Percentiles rank a stretch among this genome's conserved stretches.
These are phyloP conservation scores for Cottus gobio DNA, from an alignment of 2,113 vertebrate species.

Conservation along the genomic window DNA sequence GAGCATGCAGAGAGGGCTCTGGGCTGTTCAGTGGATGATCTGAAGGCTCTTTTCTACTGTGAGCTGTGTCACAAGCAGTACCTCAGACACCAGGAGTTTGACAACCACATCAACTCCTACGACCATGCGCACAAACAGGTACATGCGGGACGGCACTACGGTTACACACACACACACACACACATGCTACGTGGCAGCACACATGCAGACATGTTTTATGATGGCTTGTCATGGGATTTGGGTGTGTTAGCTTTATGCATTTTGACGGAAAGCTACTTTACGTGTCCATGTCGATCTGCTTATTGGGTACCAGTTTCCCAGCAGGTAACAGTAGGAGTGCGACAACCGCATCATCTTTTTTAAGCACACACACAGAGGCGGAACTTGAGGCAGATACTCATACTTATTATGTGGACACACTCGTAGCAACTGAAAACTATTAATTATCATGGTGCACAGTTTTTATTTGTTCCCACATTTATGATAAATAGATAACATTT, in stretches of 20 bases:
- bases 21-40: conserved; percentile 91
- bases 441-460: background rate
- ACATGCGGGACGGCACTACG: conserved; percentile 58
- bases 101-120: conserved; percentile 99
- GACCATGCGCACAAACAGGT: conserved; percentile 99
- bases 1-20: conserved; percentile 91
- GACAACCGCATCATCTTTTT: conserved; percentile 42
- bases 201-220: conserved; percentile 12
- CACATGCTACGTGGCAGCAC: background rate
- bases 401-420: background rate
- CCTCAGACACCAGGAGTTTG: conserved; percentile 98
- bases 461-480: background rate
- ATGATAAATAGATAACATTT: background rate
- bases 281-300: conserved; percentile 37
- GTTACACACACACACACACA: background rate
- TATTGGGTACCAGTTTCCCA: conserved; percentile 45
- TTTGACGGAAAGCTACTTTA: conserved; percentile 53
- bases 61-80: conserved; percentile 99
- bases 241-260: conserved; percentile 20
- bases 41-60: conserved; percentile 98
- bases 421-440: background rate
- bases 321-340: conserved; percentile 51
- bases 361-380: conserved; percentile 32
- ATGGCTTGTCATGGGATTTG: conserved; percentile 37
- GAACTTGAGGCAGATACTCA: conserved; percentile 7